These are phyloP conservation scores for Pipistrellus nathusii DNA, from an alignment of 2,797 vertebrate genomes.

Conservation along the genomic window DNA sequence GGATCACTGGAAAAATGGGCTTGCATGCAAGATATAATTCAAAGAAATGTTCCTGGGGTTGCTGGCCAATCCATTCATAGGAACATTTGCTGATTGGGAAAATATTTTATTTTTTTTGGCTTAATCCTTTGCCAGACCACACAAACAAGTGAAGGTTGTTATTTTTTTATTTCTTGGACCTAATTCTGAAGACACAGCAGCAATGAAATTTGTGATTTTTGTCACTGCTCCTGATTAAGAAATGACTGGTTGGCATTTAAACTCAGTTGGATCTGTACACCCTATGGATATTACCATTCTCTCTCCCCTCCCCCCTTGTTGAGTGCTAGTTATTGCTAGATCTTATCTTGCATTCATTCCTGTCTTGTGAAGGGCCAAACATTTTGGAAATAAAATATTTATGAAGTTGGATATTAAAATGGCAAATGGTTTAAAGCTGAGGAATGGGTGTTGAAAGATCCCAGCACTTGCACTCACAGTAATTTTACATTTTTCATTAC, in stretches of 20 bases:
- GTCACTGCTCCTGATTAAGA: conserved; percentile 81
- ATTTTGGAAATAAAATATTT: conserved; percentile 82
- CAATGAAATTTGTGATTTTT: conserved; percentile 77
- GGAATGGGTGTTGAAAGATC: conserved; percentile 80
- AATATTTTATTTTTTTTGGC: conserved; percentile 79
- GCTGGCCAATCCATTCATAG: conserved; percentile 73
- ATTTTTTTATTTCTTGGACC: conserved; percentile 80
- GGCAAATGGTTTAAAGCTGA: conserved; percentile 82
- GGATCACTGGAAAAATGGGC: conserved; percentile 76
- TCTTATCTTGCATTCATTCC: conserved; percentile 71
- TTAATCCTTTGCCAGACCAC: conserved; percentile 74
- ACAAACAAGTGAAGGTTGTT: conserved; percentile 73
- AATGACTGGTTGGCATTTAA: conserved; percentile 76
- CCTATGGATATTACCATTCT: conserved; percentile 60
- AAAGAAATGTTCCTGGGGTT: conserved; percentile 76
- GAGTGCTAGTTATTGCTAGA: conserved; percentile 59
- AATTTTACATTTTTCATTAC: conserved; percentile 85
- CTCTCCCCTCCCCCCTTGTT: conserved; percentile 1
- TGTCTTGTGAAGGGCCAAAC: conserved; percentile 77
- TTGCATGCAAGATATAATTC: conserved; percentile 75
- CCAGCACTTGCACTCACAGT: conserved; percentile 74
- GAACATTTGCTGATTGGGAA: conserved; percentile 80
- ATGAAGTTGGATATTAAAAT: conserved; percentile 84
- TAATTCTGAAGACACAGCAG: conserved; percentile 75
- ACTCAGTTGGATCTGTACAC: conserved; percentile 56